These are phyloP conservation scores for Paedocypris micromegethes DNA, from an alignment of 2,797 vertebrate species.

Conservation along the genomic window DNA sequence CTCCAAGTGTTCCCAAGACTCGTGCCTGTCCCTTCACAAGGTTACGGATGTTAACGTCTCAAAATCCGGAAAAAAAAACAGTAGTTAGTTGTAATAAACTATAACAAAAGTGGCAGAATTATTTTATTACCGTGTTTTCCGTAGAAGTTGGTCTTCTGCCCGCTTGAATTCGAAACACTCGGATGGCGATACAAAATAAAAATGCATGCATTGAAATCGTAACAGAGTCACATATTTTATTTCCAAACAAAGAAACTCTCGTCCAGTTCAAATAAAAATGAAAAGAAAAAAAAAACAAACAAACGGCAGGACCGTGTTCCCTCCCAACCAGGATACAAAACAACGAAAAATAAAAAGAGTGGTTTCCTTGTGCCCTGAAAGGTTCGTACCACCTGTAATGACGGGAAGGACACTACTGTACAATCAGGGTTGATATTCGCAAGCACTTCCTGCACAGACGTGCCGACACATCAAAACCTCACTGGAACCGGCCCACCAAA, in stretches of 20 bases:
- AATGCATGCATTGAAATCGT: constrained; percentile 66
- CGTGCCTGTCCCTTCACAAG: background rate
- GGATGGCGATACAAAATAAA: constrained; percentile 46
- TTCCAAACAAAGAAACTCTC: constrained; percentile 80
- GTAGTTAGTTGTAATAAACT: too few relatives aligned
- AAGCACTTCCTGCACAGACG: constrained; percentile 76
- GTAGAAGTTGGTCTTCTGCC: background rate
- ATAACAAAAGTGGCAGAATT: background rate
- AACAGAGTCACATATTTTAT: constrained; percentile 81
- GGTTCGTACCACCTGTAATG: constrained; percentile 66
- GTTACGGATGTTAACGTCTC: background rate
- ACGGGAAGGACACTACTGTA: constrained; percentile 74
- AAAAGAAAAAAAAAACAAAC: constrained; percentile 57
- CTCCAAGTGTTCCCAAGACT: background rate
- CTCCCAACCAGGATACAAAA: constrained; percentile 71
- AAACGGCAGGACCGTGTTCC: constrained; percentile 66
- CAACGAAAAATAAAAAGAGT: constrained; percentile 38
- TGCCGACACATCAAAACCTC: constrained; percentile 68
- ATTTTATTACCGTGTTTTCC: constrained; percentile 18
- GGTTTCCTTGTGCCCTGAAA: constrained; percentile 66
- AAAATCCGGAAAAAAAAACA: too few relatives aligned
- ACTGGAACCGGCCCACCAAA: constrained; percentile 69
- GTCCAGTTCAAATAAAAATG: constrained; percentile 72
- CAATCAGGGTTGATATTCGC: constrained; percentile 75
- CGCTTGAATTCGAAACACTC: constrained; percentile 4